Conservation (phyloP, 2,888 invertebrate genomes). For the Drosophila hamatofila region DNA sequence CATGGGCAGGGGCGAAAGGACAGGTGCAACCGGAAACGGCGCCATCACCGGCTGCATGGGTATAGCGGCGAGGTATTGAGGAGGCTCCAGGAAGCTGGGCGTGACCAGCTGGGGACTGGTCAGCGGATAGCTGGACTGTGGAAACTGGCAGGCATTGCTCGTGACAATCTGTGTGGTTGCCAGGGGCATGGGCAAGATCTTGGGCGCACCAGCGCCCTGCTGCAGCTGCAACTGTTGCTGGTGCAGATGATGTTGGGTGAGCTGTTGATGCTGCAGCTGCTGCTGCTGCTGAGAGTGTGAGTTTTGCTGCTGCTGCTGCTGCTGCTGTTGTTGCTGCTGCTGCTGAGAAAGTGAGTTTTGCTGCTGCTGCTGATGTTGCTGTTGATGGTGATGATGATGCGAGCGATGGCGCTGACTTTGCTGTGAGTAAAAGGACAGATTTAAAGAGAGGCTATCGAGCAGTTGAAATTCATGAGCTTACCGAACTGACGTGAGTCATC, state of each 20-base stretch:
- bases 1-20: conserved; percentile 85
- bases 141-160: conserved; percentile 84
- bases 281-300: conserved; percentile 40
- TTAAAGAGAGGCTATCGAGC: not conserved
- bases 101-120: conserved; percentile 79
- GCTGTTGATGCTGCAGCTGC: conserved; percentile 41
- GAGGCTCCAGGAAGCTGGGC: conserved; percentile 85
- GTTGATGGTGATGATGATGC: conserved; percentile 46
- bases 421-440: conserved; percentile 26
- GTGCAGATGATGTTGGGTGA: conserved; percentile 40
- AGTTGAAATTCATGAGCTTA: conserved; percentile 50
- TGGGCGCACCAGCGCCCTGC: conserved; percentile 52
- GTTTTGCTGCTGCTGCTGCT: conserved; percentile 53
- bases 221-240: conserved; percentile 74
- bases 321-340: conserved; percentile 38
- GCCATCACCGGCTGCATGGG: conserved; percentile 87
- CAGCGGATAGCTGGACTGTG: conserved; percentile 87
- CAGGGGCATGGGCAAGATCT: conserved; percentile 71
- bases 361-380: conserved; percentile 42
- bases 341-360: too few relatives aligned
- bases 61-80: conserved; percentile 87
- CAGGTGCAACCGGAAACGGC: conserved; percentile 86
- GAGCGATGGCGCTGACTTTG: conserved; percentile 68
- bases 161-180: conserved; percentile 68
- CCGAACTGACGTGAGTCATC: conserved; percentile 86